Conservation (phyloP, 1,140 invertebrate genomes). For the Drosophila serrata region DNA sequence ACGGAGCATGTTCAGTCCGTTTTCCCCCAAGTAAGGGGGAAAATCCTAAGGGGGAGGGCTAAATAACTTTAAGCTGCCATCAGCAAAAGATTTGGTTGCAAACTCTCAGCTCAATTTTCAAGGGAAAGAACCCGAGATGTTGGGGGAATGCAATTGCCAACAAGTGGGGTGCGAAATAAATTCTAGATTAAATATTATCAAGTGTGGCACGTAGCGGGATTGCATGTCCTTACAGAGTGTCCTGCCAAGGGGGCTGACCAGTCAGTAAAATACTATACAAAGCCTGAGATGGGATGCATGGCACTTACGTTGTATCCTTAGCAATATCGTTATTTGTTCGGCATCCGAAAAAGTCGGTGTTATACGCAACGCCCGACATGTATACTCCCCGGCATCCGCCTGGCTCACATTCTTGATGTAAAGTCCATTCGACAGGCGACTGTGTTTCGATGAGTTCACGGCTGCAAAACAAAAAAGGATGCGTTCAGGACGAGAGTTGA, state of each 20-base stretch:
- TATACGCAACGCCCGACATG: slow-evolving; percentile 86
- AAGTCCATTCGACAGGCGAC: slow-evolving; percentile 85
- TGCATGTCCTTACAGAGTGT: slow-evolving; percentile 14
- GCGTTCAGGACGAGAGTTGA: slow-evolving; percentile 2
- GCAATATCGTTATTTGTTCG: slow-evolving; percentile 85
- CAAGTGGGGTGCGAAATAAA: slow-evolving; percentile 58
- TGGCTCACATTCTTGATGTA: slow-evolving; percentile 86
- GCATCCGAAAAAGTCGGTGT: slow-evolving; percentile 85
- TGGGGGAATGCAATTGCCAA: slow-evolving; percentile 49
- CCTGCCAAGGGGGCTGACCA: background rate
- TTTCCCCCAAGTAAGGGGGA: too few relatives aligned
- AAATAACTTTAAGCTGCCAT: slow-evolving; percentile 58
- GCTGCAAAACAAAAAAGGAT: slow-evolving; percentile 47
- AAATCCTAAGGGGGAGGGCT: background rate
- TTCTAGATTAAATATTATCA: slow-evolving; percentile 67
- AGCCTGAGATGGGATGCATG: too few relatives aligned
- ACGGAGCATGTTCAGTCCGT: slow-evolving; percentile 49
- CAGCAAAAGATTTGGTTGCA: slow-evolving; percentile 59
- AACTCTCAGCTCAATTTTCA: slow-evolving; percentile 24
- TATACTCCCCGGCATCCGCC: slow-evolving; percentile 87
- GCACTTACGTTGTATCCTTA: slow-evolving; percentile 87
- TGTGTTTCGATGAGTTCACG: slow-evolving; percentile 81
- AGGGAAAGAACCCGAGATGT: background rate
- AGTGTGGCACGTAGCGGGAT: slow-evolving; percentile 35
- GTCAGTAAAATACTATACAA: too few relatives aligned